Base-by-base conservation (phyloP, 92 coral and sea anemone species). In the Palythoa grandis region DNA sequence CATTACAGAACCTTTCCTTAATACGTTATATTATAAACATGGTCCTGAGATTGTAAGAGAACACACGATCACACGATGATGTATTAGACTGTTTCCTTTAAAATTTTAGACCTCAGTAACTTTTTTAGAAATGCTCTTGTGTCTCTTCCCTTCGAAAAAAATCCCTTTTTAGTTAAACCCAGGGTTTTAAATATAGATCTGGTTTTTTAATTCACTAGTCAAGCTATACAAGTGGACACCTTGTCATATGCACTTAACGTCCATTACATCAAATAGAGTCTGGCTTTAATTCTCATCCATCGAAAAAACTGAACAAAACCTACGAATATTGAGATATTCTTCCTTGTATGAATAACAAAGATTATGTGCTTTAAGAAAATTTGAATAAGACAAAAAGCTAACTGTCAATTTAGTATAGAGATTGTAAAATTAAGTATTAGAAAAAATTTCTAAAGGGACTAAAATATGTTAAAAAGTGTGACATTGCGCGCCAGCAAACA, bases 181-280 rank as follows among this genome's bases (percentile, higher is more conserved):
- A 19, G 69, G 22, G 69, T n/a, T 19, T 65, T n/a, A 65, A 65
- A 22, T 20, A 11, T 25, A 29, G 24, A 69, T 13, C 19, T 25
- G 47, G 15, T 12, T 69, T 11, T 25, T 25, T 10, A 24, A 25
- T 24, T 35, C 43, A 35, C 19, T 63, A 69, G 35, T 25, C 35
- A 69, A 76, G 67, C 85, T 73, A 40, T 22, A 23, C 5, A 63
- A 80, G 52, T 47, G 74, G 57, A 65, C 85, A 80, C 47, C 74
- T 43, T 67, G 74, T 69, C 43, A 69, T 1, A 29, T 65, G 14
- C 14, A 43, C 16, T 47, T 39, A 23, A 14, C 15, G 20, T 54
- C 48, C 54, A 69, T 69, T 66, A 66, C n/a, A 5, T 19, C 11
- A 48, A 39, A 4, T 63, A 20, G 20, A 58, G 19, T 29, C 19